Evolutionary conservation across 1,140 invertebrate genomes (phyloP).

Genomic region (Zaprionus tsacasi): DNA sequence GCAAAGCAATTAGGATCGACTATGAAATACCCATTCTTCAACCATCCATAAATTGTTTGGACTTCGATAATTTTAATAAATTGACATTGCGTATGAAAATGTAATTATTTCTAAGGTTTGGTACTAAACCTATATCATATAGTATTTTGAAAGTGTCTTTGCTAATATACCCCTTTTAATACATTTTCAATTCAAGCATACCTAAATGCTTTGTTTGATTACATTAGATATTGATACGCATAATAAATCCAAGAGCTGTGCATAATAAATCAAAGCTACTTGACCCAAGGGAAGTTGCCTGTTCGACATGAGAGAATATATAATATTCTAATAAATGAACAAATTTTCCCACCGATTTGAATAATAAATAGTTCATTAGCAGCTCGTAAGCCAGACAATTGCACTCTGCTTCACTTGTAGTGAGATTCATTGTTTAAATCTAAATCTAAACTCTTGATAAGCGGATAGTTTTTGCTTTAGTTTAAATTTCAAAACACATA

Average conservation of each 20-base stretch:
- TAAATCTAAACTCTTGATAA: neutral
- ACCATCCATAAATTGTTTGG: neutral
- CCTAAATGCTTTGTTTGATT: neutral
- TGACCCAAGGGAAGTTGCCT: neutral
- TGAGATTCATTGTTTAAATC: neutral
- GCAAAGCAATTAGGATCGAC: neutral
- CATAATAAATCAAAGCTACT: neutral
- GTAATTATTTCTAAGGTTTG: too few relatives aligned
- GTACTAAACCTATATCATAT: neutral
- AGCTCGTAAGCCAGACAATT: neutral
- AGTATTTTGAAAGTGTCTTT: neutral
- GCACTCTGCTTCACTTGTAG: neutral
- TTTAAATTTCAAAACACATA: neutral
- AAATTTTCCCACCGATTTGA: slow-evolving; percentile 3
- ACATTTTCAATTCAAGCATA: neutral
- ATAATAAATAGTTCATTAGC: neutral
- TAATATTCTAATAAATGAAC: neutral
- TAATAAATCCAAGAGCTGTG: neutral
- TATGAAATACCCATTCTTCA: neutral
- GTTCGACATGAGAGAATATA: neutral
- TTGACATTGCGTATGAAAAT: too few relatives aligned
- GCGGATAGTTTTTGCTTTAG: neutral
- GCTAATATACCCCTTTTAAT: neutral
- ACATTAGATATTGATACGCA: neutral
- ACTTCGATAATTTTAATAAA: too few relatives aligned